Evolutionary conservation across 2,113 vertebrate species (phyloP).

Genomic region (Amphiprion ocellaris): DNA sequence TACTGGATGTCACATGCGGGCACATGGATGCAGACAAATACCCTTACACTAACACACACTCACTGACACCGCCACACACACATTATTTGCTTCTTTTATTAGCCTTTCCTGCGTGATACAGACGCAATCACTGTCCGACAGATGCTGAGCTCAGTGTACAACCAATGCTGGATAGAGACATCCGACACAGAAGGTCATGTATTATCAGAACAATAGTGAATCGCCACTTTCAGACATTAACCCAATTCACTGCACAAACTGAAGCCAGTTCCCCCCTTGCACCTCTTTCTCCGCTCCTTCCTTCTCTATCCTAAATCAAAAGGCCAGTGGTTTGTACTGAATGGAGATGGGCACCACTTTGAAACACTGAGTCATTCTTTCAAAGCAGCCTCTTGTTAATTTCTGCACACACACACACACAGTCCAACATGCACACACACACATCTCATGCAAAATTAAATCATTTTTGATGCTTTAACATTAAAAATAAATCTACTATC

Average conservation of each 20-base stretch:
- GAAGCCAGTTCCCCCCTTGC: slow-evolving; percentile 52
- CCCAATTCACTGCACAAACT: slow-evolving; percentile 45
- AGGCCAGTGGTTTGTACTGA: slow-evolving; percentile 68
- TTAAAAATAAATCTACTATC: slow-evolving; percentile 6
- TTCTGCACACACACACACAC: slow-evolving; percentile 1
- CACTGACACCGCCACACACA: slow-evolving; percentile 26
- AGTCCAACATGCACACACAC: slow-evolving; percentile 9
- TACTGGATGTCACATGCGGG: slow-evolving; percentile 41
- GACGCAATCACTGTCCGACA: slow-evolving; percentile 30
- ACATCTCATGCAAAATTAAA: background rate
- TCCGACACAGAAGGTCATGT: slow-evolving; percentile 33
- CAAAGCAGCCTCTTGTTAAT: slow-evolving; percentile 60
- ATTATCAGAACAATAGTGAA: slow-evolving; percentile 62
- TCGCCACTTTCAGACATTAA: slow-evolving; percentile 65
- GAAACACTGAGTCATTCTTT: slow-evolving; percentile 79
- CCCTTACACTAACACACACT: background rate
- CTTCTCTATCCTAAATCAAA: slow-evolving; percentile 61
- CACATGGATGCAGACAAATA: slow-evolving; percentile 20
- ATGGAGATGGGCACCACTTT: slow-evolving; percentile 73
- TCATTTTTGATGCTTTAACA: slow-evolving; percentile 11
- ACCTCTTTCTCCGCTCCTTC: slow-evolving; percentile 46
- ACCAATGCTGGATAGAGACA: slow-evolving; percentile 18
- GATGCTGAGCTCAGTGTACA: slow-evolving; percentile 22
- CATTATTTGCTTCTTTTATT: slow-evolving; percentile 28
- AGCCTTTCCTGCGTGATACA: slow-evolving; percentile 9